Evolutionary conservation across 2,888 invertebrate species (phyloP).

Genomic region (Cerceris ruficornis): DNA sequence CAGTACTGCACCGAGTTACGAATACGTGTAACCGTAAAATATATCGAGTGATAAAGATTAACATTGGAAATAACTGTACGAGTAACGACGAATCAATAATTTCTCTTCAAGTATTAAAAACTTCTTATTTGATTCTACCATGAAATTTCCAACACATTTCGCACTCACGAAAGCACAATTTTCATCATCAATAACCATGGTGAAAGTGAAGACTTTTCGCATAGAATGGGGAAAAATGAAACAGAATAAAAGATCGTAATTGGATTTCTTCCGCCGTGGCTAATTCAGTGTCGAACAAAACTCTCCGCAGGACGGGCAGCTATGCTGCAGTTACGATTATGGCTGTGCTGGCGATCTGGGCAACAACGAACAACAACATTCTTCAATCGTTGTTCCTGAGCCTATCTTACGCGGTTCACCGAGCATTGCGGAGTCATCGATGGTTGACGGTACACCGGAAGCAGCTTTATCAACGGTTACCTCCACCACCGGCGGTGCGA

Average conservation of each 20-base stretch:
- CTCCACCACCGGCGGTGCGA: conserved; percentile 38
- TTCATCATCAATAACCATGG: background rate
- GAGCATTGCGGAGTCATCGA: conserved; percentile 67
- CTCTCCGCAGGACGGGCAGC: conserved; percentile 82
- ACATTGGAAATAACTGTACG: too few species aligned
- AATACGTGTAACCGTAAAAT: too few species aligned
- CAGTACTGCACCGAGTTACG: too few species aligned
- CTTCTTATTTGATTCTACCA: background rate
- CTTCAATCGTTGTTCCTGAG: conserved; percentile 68
- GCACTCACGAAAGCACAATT: conserved; percentile 11
- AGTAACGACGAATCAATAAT: too few species aligned
- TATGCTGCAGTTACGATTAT: conserved; percentile 83
- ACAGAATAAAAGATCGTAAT: conserved; percentile 29
- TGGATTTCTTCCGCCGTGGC: conserved; percentile 56
- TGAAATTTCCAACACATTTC: conserved; percentile 13
- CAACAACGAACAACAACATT: conserved; percentile 67
- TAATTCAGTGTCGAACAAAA: conserved; percentile 63
- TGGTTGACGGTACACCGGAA: conserved; percentile 75
- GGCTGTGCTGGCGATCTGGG: conserved; percentile 81
- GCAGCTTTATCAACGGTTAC: conserved; percentile 77
- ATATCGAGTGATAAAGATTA: too few species aligned
- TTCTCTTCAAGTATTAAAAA: too few species aligned
- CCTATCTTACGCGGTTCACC: conserved; percentile 66
- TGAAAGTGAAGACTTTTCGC: conserved; percentile 56
- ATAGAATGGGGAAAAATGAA: conserved; percentile 28